Evolutionary conservation across 1,140 invertebrate genomes (phyloP).

Genomic region (Chionoecetes opilio): DNA sequence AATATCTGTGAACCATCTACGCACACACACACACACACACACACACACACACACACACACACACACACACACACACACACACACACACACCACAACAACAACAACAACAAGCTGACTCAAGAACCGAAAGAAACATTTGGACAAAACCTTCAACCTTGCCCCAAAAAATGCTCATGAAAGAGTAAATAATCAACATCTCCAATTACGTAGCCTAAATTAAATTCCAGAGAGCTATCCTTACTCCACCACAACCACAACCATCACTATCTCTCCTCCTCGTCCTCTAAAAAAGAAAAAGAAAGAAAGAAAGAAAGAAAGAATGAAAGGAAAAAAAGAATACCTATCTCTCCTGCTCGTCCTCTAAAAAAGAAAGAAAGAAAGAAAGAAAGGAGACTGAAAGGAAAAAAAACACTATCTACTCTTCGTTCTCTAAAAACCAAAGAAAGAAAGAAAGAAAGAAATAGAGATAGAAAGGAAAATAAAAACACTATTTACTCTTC

Average conservation of each 20-base stretch:
- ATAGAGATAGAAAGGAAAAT: no score
- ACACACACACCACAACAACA: not conserved
- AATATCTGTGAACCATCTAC: not conserved
- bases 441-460: no score
- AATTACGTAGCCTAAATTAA: slow-evolving; percentile 1
- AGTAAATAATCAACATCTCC: slow-evolving; percentile 24
- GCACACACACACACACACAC: not conserved
- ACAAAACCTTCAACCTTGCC: not conserved
- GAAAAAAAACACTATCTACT: no score
- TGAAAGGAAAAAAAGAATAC: no score
- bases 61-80: not conserved
- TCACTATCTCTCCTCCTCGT: not conserved
- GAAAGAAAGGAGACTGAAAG: no score
- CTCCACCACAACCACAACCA: not conserved
- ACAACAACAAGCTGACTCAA: not conserved
- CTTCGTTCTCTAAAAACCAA: no score
- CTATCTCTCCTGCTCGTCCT: no score
- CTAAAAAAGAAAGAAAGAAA: no score
- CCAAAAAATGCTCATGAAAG: not conserved
- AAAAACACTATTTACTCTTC: no score
- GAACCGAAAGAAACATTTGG: no score
- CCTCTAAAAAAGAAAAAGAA: not conserved
- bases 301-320: slow-evolving; percentile 47
- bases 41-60: slow-evolving; percentile 48
- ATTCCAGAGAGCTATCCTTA: not conserved